Evolutionary conservation across 2,888 invertebrate genomes (phyloP), one percentile per base, ranked within the genome.

Genomic region (Epistrophe eligans): DNA sequence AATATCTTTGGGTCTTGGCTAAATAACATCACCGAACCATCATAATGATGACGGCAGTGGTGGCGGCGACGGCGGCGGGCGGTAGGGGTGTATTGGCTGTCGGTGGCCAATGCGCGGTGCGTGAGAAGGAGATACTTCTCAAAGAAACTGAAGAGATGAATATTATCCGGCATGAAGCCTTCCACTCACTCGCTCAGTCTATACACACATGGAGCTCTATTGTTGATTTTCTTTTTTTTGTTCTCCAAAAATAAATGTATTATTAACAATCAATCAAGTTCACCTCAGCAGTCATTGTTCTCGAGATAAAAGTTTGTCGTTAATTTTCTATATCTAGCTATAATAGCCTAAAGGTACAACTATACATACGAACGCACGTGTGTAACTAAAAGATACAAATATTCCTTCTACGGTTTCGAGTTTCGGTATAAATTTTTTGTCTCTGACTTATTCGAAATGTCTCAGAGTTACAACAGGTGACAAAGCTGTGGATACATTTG

Each of bases 211-310:
- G 60, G 67, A 13, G 50, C 55, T 70, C 55, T 77, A 64, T 77
- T 77, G 81, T 81, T 81, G 81, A 58, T 77, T 71, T 48, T 79
- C 24, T 19, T 64, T 48, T 74, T 40, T 64, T 58, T 67, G 35
- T 35, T 66, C 57, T 10, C 45, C 38, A 17, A 62, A 71, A 79
- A 64, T 72, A 73, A 82, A 85, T 79, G 83, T 71, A 87, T 83
- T 82, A 87, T 87, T 83, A 83, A 79, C 87, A 83, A 87, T 87
- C 87, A 87, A 87, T 87, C 87, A 87, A 87, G 87, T 83, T 87
- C 87, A 83, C 79, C 87, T 79, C 79, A 70, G 38, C 48, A 67
- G 74, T 83, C 77, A 87, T 87, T 87, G 83, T 87, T 87, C 79
- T 62, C 71, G 17, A 76, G 76, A 82, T 76, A 87, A 83, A 87